Conservation (phyloP, 2,113 vertebrate species). For the Myotis brandtii region DNA sequence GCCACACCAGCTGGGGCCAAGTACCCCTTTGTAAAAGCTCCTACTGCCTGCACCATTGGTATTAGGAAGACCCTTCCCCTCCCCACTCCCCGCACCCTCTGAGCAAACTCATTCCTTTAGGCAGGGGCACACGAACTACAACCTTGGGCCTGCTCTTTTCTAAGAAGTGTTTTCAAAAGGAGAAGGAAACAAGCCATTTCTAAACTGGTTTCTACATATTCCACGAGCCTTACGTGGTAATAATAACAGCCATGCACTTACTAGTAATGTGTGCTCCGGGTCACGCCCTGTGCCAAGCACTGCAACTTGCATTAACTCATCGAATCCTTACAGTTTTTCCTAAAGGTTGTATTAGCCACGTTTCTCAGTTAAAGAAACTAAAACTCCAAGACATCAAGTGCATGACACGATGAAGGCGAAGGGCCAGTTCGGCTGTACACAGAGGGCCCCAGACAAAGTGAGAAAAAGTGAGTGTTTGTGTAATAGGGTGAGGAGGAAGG, state of each 20-base stretch:
- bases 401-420: neutral
- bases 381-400: neutral
- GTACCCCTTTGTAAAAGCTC: neutral
- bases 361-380: neutral
- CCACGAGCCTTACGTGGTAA: neutral
- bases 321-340: neutral
- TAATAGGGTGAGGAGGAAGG: neutral
- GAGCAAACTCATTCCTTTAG: neutral
- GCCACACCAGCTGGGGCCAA: no score
- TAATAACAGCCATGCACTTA: neutral
- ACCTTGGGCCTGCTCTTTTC: neutral
- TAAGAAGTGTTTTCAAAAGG: slow-evolving; percentile 52
- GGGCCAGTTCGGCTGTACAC: neutral
- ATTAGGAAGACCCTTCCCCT: neutral
- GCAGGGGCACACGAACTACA: neutral
- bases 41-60: neutral
- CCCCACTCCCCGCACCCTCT: no score
- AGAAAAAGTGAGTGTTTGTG: neutral
- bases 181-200: neutral
- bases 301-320: neutral
- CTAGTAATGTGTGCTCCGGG: neutral
- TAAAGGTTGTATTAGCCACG: neutral
- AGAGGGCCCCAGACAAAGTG: neutral
- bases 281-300: no score
- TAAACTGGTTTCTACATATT: neutral